A percentile compares a stretch with the other conserved stretches of the same genome.
Evolutionary conservation across 1,140 invertebrate species (phyloP).

Genomic region (fruit fly (Drosophila melanogaster)): DNA sequence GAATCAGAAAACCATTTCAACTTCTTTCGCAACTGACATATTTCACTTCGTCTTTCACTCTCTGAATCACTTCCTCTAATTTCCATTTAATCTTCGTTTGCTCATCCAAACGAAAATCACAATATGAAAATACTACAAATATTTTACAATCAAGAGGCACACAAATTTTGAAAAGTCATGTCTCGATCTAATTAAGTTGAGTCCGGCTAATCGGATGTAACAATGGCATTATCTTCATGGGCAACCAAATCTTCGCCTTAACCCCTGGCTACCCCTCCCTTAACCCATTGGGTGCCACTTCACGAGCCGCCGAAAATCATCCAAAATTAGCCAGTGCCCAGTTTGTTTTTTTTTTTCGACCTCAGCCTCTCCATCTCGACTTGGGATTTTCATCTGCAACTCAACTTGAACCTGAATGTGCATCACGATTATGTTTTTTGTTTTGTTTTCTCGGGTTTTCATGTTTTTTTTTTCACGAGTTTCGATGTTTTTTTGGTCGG

Average conservation of each 20-base stretch:
- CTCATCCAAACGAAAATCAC: neutral
- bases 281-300: slow-evolving; percentile 5
- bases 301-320: slow-evolving; percentile 16
- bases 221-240: slow-evolving; percentile 52
- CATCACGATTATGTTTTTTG: slow-evolving; percentile 36
- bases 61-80: slow-evolving; percentile 7
- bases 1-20: neutral
- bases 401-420: slow-evolving; percentile 51
- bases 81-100: slow-evolving; percentile 26
- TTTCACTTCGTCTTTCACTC: neutral
- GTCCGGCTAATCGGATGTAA: slow-evolving; percentile 25
- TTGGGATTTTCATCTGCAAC: slow-evolving; percentile 23
- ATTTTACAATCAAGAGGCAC: slow-evolving; percentile 2
- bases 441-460: slow-evolving; percentile 3
- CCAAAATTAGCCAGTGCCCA: slow-evolving; percentile 42
- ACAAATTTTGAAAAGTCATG: slow-evolving; percentile 26
- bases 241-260: slow-evolving; percentile 1
- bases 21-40: neutral
- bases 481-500: neutral
- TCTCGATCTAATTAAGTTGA: slow-evolving; percentile 45
- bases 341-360: neutral
- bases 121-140: slow-evolving; percentile 4
- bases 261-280: neutral
- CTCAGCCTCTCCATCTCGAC: slow-evolving; percentile 9
- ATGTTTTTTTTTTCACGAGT: slow-evolving; percentile 1